These are phyloP conservation scores for Microchrysa polita DNA, from an alignment of 2,888 invertebrate genomes.

Conservation along the genomic window DNA sequence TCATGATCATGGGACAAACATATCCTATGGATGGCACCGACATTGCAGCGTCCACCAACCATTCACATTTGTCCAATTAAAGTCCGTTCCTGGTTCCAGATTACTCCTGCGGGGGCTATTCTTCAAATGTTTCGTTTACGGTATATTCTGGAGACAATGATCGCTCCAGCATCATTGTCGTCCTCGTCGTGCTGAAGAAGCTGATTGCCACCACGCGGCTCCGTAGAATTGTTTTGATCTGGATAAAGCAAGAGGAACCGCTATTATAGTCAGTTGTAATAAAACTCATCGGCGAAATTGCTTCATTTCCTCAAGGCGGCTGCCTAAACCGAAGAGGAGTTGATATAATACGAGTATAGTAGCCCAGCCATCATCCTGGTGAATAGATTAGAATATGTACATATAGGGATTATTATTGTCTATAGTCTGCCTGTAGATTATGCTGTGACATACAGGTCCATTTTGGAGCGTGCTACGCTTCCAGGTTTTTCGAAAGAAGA, in stretches of 20 bases:
- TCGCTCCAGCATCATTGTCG: constrained; percentile 1
- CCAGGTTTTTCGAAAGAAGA: no score
- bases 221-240: constrained; percentile 35
- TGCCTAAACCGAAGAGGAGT: constrained; percentile 27
- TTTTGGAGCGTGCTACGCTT: no score
- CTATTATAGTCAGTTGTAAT: constrained; percentile 21
- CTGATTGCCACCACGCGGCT: constrained; percentile 5
- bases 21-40: background rate
- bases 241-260: constrained; percentile 18
- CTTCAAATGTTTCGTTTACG: constrained; percentile 39
- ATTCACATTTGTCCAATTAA: constrained; percentile 45
- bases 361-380: background rate
- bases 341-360: no score
- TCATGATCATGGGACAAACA: background rate
- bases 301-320: constrained; percentile 22
- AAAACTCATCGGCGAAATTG: constrained; percentile 27
- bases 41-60: constrained; percentile 1
- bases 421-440: no score
- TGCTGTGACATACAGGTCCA: no score
- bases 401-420: no score
- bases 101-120: constrained; percentile 24
- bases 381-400: constrained; percentile 2
- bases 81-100: constrained; percentile 40
- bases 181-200: background rate
- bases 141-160: constrained; percentile 44